phyloP scores from a whole-genome alignment of 1,140 invertebrate genomes.

The Gyrodactylus bullatarudis region DNA sequence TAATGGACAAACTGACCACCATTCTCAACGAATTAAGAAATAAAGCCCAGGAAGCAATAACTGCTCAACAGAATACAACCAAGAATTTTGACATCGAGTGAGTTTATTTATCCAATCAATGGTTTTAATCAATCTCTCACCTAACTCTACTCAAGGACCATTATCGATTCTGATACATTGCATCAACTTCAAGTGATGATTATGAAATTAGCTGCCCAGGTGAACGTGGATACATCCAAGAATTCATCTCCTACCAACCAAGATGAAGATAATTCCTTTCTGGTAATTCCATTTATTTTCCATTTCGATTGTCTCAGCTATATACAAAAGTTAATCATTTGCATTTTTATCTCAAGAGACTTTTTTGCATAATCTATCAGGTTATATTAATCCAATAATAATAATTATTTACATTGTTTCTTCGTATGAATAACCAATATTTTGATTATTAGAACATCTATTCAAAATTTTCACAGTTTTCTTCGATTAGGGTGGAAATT shows the following conservation, averaged over 20 bases:
- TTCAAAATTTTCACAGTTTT: no score
- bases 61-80: neutral
- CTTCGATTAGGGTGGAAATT: no score
- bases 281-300: no score
- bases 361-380: no score
- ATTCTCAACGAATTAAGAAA: neutral
- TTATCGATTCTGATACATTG: neutral
- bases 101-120: neutral
- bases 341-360: no score
- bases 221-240: neutral
- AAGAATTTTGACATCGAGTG: neutral
- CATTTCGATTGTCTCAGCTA: no score
- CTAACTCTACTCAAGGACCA: neutral
- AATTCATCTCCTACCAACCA: neutral
- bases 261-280: neutral
- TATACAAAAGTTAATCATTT: no score
- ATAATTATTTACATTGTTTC: no score
- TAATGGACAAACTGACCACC: neutral
- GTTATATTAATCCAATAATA: no score
- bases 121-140: no score
- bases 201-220: neutral
- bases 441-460: no score
- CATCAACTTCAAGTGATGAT: neutral
- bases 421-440: no score
- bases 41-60: neutral